phyloP scores from a whole-genome alignment of 2,113 vertebrate species.

The Irena cyanogastra region DNA sequence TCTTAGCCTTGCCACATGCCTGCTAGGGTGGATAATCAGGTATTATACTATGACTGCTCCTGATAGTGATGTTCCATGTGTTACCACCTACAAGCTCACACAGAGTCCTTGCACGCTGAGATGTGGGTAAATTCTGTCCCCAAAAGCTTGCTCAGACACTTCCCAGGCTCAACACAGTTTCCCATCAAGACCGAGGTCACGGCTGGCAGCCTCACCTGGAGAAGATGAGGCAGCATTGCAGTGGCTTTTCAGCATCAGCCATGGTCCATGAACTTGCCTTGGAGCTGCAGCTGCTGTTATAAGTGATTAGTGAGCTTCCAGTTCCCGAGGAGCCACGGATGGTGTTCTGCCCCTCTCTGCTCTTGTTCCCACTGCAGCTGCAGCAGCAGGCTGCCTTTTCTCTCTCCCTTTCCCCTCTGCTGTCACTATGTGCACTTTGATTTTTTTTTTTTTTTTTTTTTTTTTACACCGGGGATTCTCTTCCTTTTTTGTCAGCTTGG shows the following conservation, averaged over 20 bases:
- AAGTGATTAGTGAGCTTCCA: not conserved
- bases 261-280: not conserved
- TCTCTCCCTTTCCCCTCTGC: not conserved
- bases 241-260: not conserved
- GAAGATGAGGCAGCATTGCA: accelerated
- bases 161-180: accelerated
- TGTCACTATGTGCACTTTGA: not conserved
- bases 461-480: not conserved
- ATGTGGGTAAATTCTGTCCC: not conserved
- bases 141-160: not conserved
- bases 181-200: accelerated
- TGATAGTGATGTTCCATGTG: not conserved
- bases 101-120: accelerated
- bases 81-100: not conserved
- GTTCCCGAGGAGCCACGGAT: not conserved
- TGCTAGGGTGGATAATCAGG: not conserved
- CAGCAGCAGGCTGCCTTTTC: not conserved
- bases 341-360: not conserved
- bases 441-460: not conserved
- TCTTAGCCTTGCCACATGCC: accelerated
- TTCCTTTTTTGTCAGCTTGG: not conserved
- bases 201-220: not conserved
- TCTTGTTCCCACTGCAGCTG: not conserved
- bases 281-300: not conserved
- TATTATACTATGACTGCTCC: not conserved